These are phyloP conservation scores for Phylloscopus whistleri DNA, from an alignment of 2,113 vertebrate genomes.

Conservation along the genomic window DNA sequence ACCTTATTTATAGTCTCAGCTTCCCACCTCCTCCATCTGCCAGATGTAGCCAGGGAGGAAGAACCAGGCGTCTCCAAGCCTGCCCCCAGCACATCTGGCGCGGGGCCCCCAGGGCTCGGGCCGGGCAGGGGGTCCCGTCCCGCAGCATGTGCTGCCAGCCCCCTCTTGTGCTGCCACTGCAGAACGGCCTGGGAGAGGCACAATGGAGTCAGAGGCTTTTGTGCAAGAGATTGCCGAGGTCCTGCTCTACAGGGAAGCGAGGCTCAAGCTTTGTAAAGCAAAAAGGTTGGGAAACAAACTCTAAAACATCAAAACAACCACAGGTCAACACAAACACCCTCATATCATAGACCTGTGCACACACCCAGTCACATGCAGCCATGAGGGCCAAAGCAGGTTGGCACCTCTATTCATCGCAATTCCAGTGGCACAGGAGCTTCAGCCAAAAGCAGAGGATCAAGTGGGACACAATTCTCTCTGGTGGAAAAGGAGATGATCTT, in stretches of 20 bases:
- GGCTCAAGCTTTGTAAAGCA: not conserved
- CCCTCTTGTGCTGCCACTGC: slow-evolving; percentile 28
- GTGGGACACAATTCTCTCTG: not conserved
- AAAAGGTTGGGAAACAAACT: not conserved
- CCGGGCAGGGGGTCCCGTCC: not conserved
- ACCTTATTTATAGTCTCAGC: not conserved
- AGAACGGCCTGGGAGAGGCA: not conserved
- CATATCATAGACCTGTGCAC: not conserved
- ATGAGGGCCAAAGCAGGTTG: not conserved
- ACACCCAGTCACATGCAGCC: not conserved
- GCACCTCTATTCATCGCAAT: not conserved
- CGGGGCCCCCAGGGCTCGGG: not conserved
- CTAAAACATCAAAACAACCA: not conserved
- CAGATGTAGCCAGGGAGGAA: not conserved
- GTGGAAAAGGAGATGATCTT: not conserved
- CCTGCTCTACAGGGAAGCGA: not conserved
- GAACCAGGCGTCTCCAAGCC: not conserved
- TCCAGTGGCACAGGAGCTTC: not conserved
- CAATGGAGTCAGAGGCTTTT: not conserved
- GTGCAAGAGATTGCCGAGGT: not conserved
- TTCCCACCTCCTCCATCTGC: not conserved
- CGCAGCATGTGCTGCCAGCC: not conserved
- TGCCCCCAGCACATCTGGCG: not conserved
- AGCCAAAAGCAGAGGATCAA: not conserved
- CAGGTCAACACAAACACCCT: not conserved